Evolutionary conservation across 2,888 invertebrate species (phyloP), one percentile per base, ranked within the genome.

Genomic region (Amiota communis): DNA sequence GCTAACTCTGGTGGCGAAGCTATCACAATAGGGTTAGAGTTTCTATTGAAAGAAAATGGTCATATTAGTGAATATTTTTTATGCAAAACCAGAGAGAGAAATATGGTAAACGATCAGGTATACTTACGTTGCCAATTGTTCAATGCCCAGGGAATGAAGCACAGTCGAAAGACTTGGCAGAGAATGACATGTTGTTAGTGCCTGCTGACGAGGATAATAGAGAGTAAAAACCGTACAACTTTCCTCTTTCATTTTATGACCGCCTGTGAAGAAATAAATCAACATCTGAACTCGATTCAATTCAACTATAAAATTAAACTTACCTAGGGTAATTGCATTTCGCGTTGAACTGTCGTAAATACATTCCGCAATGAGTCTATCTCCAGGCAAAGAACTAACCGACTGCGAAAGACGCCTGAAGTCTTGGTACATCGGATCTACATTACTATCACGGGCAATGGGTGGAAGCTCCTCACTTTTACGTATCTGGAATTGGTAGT

Each of bases 341-440:
- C 93, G 90, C 73, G 91, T 91, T 80, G 92, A 91, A 86, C 93
- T 93, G 86, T 93, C 23, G 23, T 23, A 93, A 78, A 92, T 92
- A 88, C 93, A 93, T 86, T 93, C 93, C 17, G 92, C 92, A 78
- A 93, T 91, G 85, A 93, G 90, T 85, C 93, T 92, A 89, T 93
- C 93, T 71, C 93, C 92, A 83, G 93, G 91, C 74, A 91, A 79
- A 77, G 92, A 91, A 83, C 91, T 92, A 72, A 91, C 91, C 17
- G 92, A 91, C 74, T 90, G 90, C 72, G 90, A 90, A 51, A 93
- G 89, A 80, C 90, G 90, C 70, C 92, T 87, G 86, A 92, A 93
- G 84, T 93, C 93, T 85, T 93, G 93, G 88, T 93, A 93, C 84
- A 92, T 92, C 15, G 93, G 91, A 86, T 93, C 93, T 80, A 93